Conservation (phyloP, 1,140 invertebrate genomes). For the Apis florea region DNA sequence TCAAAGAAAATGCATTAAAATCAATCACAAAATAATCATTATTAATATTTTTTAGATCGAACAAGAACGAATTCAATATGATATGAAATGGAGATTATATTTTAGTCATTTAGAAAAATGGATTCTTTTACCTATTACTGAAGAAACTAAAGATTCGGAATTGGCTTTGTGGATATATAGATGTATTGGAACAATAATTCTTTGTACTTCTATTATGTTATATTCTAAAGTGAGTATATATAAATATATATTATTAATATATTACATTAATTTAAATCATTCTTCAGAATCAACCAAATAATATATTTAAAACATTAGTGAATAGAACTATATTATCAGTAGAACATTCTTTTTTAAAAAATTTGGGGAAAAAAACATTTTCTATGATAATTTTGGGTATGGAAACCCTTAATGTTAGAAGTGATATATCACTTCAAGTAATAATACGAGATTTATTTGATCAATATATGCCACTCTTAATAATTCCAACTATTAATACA, state of each 20-base stretch:
- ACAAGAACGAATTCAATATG: slow-evolving; percentile 56
- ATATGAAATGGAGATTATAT: slow-evolving; percentile 65
- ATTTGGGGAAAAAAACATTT: slow-evolving; percentile 73
- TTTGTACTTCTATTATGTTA: slow-evolving; percentile 71
- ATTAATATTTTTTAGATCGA: slow-evolving; percentile 44
- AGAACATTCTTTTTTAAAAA: slow-evolving; percentile 66
- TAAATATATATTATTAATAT: slow-evolving; percentile 17
- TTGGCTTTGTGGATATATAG: slow-evolving; percentile 72
- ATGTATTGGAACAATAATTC: slow-evolving; percentile 73
- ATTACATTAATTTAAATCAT: slow-evolving; percentile 24
- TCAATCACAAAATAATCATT: not conserved
- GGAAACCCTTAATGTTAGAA: slow-evolving; percentile 69
- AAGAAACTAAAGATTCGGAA: slow-evolving; percentile 71
- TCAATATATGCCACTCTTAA: slow-evolving; percentile 72
- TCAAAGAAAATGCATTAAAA: slow-evolving; percentile 4
- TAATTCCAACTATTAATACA: slow-evolving; percentile 57
- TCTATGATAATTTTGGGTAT: slow-evolving; percentile 74
- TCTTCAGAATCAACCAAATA: slow-evolving; percentile 73
- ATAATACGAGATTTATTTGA: slow-evolving; percentile 74
- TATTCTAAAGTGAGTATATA: slow-evolving; percentile 67
- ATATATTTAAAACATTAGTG: slow-evolving; percentile 69
- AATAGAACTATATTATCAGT: slow-evolving; percentile 69
- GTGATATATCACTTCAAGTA: slow-evolving; percentile 71
- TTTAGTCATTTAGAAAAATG: slow-evolving; percentile 77
- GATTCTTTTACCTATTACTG: slow-evolving; percentile 70